Percentiles rank a stretch among this genome's conserved stretches.
Conservation (phyloP, 2,888 invertebrate genomes). For the Silvanus unidentatus region DNA sequence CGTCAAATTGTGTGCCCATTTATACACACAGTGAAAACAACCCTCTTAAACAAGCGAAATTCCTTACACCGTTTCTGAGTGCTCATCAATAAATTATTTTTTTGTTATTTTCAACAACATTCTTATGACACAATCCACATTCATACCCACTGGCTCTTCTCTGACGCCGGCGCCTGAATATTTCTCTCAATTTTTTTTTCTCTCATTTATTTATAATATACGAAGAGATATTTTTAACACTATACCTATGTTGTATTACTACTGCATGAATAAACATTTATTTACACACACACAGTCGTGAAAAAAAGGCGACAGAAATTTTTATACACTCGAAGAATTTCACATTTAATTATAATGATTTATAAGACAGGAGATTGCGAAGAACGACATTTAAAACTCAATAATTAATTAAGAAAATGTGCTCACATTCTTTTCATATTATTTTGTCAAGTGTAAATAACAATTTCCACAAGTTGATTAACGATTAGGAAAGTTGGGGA, state of each 20-base stretch:
- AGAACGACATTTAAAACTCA: too few relatives aligned
- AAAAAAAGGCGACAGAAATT: too few relatives aligned
- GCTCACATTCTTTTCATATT: too few relatives aligned
- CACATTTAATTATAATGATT: too few relatives aligned
- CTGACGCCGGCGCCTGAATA: slow-evolving; percentile 1
- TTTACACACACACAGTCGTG: neutral
- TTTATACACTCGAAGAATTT: too few relatives aligned
- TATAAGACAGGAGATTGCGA: too few relatives aligned
- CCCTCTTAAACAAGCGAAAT: too few relatives aligned
- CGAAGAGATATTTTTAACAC: neutral
- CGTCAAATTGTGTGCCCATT: neutral
- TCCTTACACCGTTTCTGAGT: neutral
- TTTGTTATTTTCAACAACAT: neutral
- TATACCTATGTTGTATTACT: neutral
- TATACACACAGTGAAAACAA: neutral
- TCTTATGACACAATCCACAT: slow-evolving; percentile 1
- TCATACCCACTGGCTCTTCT: neutral
- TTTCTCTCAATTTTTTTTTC: neutral
- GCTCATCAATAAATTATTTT: neutral
- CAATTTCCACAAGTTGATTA: too few relatives aligned
- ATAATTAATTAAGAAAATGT: too few relatives aligned
- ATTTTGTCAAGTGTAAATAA: too few relatives aligned
- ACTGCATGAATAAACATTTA: neutral
- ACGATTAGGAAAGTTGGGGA: too few relatives aligned
- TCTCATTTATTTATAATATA: too few relatives aligned